Conservation (phyloP, 2,888 invertebrate genomes). For the Dicyrtoma fusca region DNA sequence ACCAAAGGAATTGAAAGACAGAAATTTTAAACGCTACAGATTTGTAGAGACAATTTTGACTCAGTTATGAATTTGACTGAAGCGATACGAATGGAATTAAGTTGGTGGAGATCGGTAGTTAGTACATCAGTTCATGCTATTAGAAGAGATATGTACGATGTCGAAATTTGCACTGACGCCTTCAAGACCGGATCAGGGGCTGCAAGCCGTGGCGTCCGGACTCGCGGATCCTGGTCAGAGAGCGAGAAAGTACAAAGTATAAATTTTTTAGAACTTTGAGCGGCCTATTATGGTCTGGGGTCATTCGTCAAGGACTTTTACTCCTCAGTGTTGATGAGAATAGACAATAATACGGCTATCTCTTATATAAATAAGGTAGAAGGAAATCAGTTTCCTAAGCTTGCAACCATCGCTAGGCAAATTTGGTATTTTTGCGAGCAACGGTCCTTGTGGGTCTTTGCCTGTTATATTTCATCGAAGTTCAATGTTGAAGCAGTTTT, state of each 20-base stretch:
- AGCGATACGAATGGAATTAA: background rate
- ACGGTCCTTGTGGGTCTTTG: background rate
- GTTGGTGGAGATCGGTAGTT: background rate
- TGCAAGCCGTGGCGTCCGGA: background rate
- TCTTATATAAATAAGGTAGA: constrained; percentile 28
- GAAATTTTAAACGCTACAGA: constrained; percentile 14
- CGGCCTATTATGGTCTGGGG: constrained; percentile 6
- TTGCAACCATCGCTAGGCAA: too few relatives aligned
- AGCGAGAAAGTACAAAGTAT: background rate
- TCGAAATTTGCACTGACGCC: constrained; percentile 32
- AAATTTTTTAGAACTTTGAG: constrained; percentile 25
- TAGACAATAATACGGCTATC: background rate
- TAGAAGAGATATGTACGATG: background rate
- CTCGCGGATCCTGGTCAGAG: constrained; percentile 8
- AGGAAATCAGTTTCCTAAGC: background rate
- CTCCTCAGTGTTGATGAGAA: background rate
- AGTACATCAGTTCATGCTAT: background rate
- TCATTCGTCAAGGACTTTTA: too few relatives aligned
- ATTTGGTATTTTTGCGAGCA: too few relatives aligned
- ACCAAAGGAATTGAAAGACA: constrained; percentile 22
- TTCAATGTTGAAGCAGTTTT: background rate
- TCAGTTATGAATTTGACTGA: background rate
- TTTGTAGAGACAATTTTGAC: background rate
- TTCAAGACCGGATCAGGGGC: constrained; percentile 31
- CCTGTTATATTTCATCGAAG: background rate